Percentiles rank a stretch among this genome's conserved stretches.
Conservation (phyloP, 2,113 vertebrate species). For the Bolborhynchus lineola region DNA sequence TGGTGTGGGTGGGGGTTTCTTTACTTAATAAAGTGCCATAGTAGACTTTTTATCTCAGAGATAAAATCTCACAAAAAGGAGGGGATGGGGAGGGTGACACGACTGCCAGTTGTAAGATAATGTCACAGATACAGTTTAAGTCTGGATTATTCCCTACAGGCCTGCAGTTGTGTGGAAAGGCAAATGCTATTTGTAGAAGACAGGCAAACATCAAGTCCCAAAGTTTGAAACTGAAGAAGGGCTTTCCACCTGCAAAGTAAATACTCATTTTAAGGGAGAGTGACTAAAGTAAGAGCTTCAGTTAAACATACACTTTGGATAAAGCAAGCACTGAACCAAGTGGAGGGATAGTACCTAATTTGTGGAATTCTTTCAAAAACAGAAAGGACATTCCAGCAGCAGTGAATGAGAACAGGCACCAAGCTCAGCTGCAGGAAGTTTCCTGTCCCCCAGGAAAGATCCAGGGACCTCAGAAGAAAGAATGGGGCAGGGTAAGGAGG, state of each 20-base stretch:
- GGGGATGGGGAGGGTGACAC: not conserved
- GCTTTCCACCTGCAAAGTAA: not conserved
- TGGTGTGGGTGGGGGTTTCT: not conserved
- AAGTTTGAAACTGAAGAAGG: not conserved
- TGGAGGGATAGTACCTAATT: fast-evolving
- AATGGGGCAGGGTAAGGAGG: not conserved
- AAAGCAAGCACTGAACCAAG: not conserved
- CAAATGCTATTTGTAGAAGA: not conserved
- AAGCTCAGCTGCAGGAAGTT: fast-evolving
- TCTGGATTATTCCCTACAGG: not conserved
- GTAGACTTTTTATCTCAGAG: not conserved
- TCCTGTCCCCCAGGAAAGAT: not conserved
- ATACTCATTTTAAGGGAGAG: not conserved
- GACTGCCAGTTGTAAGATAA: not conserved
- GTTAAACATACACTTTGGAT: not conserved
- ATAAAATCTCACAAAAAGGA: not conserved
- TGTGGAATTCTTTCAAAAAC: not conserved
- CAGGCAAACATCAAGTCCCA: not conserved
- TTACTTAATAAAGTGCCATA: not conserved
- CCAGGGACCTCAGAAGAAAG: not conserved
- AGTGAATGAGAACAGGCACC: not conserved
- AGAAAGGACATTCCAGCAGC: not conserved
- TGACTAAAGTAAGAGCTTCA: not conserved
- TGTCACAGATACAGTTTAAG: not conserved
- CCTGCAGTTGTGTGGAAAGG: not conserved